phyloP scores from a whole-genome alignment of 2,113 vertebrate genomes.

The Vulpes lagopus region DNA sequence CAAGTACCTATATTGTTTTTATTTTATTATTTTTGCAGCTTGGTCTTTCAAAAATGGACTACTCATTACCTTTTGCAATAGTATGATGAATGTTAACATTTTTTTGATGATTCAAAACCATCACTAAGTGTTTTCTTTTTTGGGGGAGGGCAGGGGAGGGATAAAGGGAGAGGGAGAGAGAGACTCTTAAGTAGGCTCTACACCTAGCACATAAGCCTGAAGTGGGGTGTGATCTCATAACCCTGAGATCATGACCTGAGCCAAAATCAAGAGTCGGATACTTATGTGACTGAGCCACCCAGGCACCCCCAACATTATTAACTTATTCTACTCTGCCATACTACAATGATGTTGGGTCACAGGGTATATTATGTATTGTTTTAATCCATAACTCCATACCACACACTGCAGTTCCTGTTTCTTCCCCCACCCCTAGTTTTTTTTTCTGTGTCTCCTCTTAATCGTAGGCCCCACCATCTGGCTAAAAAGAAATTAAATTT shows the following conservation, averaged over 20 bases:
- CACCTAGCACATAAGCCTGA: not conserved
- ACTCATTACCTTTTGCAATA: slow-evolving; percentile 4
- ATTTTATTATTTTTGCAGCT: slow-evolving; percentile 15
- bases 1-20: slow-evolving; percentile 2
- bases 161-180: not conserved
- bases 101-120: slow-evolving; percentile 42
- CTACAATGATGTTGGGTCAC: not conserved
- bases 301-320: not conserved
- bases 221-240: not conserved
- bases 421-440: not conserved
- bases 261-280: not conserved
- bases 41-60: slow-evolving; percentile 20
- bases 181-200: not conserved
- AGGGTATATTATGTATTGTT: not conserved
- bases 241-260: not conserved
- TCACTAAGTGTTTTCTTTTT: not conserved
- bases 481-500: not conserved
- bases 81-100: not conserved
- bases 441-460: not conserved
- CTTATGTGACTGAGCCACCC: not conserved
- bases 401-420: not conserved
- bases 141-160: too few species aligned
- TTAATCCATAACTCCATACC: not conserved
- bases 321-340: not conserved
- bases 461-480: not conserved